Base-by-base conservation (phyloP, 2,113 vertebrate genomes). In the Gymnarchus niloticus region DNA sequence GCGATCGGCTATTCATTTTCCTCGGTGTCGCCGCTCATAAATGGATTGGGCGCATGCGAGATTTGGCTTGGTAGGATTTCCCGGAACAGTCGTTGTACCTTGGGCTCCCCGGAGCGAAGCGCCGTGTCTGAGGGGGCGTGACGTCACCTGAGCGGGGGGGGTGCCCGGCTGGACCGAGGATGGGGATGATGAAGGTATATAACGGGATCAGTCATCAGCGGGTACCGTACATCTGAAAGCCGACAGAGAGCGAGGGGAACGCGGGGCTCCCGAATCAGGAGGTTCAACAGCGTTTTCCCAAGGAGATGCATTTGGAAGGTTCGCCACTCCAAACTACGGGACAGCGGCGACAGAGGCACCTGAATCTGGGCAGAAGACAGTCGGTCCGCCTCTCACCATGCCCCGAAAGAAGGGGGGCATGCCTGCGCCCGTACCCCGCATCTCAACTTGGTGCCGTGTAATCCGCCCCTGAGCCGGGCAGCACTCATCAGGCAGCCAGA, bases 391-490 rank as follows among this genome's bases (percentile, higher is more conserved):
- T 69, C 17, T 33, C 9, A 69, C 28, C 28, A 73, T 73, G 65
- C 33, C 65, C 14, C 41, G 65, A 73, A 73, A 73, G 33, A 73
- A 33, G 65, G 37, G 28, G 33, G 65, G n/a, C n/a, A 73, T 73
- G 65, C 65, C 65, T n/a, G n/a, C n/a, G n/a, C n/a, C n/a, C n/a
- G n/a, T n/a, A 73, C 65, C 65, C 41, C 65, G 65, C 65, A 73
- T 41, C 65, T 33, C 65, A 73, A 73, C 65, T 73, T 73, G 33
- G 28, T 33, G 41, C 28, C 19, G 33, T 73, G 28, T 73, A 28
- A 1, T 73, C 41, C 65, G 65, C 65, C 65, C 65, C 33, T 73
- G 65, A 73, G 14, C 33, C 65, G 65, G 8, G 65, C 65, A 73
- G 28, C 65, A 69, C 25, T 69, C 61, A 33, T 14, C 61, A 73